Conservation (phyloP, 2,113 vertebrate genomes). For the Peromyscus polionotus region DNA sequence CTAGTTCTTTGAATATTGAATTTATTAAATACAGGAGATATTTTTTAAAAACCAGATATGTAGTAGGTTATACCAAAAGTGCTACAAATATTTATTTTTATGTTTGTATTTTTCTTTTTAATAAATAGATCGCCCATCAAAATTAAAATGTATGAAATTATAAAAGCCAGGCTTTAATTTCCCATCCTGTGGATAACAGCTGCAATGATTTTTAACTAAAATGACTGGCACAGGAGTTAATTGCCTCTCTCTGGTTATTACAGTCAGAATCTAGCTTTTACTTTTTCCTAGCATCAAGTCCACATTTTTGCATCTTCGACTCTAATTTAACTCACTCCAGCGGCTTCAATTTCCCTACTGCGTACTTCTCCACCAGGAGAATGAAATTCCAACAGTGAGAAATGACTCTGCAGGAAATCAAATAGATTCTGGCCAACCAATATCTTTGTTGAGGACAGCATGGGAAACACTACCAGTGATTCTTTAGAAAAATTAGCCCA, state of each 20-base stretch:
- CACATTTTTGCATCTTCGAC: not conserved
- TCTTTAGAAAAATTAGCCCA: constrained; percentile 9
- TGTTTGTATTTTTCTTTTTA: not conserved
- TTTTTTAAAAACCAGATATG: not conserved
- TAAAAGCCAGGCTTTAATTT: not conserved
- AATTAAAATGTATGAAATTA: constrained; percentile 7
- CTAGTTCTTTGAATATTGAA: not conserved
- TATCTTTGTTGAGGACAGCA: not conserved
- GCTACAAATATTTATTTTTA: not conserved
- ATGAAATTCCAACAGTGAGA: constrained; percentile 1
- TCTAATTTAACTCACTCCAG: not conserved
- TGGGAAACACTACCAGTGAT: not conserved
- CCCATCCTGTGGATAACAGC: not conserved
- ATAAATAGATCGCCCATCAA: not conserved
- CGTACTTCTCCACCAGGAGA: constrained; percentile 3
- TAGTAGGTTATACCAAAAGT: not conserved
- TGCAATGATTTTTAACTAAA: constrained; percentile 24
- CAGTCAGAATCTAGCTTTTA: not conserved
- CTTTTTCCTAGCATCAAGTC: not conserved
- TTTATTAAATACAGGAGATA: constrained; percentile 21
- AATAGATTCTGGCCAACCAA: not conserved
- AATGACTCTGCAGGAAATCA: constrained; percentile 54
- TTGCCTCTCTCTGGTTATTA: constrained; percentile 27
- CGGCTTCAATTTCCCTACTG: not conserved
- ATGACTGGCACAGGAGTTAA: not conserved